phyloP scores from a whole-genome alignment of 2,797 vertebrate species.

The Pempheris klunzingeri region DNA sequence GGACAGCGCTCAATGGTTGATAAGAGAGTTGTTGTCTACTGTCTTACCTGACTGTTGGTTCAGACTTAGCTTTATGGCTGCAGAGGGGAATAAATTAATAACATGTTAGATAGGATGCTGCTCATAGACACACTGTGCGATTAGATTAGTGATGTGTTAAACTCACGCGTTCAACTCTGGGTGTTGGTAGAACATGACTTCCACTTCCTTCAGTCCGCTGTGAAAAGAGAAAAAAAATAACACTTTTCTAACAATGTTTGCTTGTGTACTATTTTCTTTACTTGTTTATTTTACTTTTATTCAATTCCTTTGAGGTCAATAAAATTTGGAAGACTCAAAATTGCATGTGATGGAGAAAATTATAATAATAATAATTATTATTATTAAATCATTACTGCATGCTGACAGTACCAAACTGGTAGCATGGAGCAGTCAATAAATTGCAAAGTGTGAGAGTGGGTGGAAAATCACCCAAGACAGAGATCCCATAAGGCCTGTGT shows the following conservation, averaged over 20 bases:
- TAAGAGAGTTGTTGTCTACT: neutral
- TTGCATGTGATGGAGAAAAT: neutral
- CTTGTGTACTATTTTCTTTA: neutral
- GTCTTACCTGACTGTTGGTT: slow-evolving; percentile 66
- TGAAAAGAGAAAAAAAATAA: slow-evolving; percentile 34
- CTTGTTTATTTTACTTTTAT: too few relatives aligned
- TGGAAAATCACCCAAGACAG: neutral
- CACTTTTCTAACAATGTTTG: neutral
- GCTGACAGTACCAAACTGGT: neutral
- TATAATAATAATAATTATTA: too few relatives aligned
- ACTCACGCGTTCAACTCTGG: slow-evolving; percentile 67
- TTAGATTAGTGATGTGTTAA: neutral
- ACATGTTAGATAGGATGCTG: too few relatives aligned
- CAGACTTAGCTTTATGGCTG: slow-evolving; percentile 47
- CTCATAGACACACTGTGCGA: neutral
- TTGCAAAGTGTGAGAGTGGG: neutral
- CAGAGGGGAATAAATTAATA: neutral
- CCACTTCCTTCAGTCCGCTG: slow-evolving; percentile 76
- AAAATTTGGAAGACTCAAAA: too few relatives aligned
- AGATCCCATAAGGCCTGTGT: neutral
- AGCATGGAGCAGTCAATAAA: neutral
- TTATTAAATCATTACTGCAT: too few relatives aligned
- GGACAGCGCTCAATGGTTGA: slow-evolving; percentile 1
- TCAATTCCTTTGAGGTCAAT: neutral
- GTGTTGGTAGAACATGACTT: slow-evolving; percentile 63